Evolutionary conservation across 2,888 invertebrate species (phyloP), one percentile per base, ranked within the genome.

Genomic region (Metopia argyrocephala): DNA sequence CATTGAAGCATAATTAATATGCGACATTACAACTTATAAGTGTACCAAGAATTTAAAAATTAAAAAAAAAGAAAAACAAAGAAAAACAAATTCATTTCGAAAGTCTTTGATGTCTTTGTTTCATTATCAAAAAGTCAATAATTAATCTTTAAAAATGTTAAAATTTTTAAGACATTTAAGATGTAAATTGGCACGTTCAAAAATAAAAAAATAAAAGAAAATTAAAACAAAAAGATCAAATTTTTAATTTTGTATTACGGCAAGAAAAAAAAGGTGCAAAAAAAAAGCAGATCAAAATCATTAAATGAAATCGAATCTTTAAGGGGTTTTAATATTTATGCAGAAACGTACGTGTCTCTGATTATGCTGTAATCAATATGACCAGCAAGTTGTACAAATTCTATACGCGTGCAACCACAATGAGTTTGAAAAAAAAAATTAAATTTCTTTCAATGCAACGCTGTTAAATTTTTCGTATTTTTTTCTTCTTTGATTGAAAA

Each of bases 311-410:
- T 59, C 50, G 62, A 61, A 71, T 76, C 38, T 46, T 6, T 21
- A 27, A 48, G 38, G 54, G 28, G 46, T 5, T 25, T 6, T 9
- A 2, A 15, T n/a, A 1, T 20, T 5, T 28, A 46, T 27, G 25
- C 57, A 46, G 78, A 70, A 81, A 31, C 2, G 31, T 38, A 38
- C 81, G 81, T 81, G 81, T 78, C 78, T 62, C 56, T 74, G 65
- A 78, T 81, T 78, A 81, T 74, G 68, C 75, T 80, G 84, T 82
- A 84, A 84, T 84, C 84, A 76, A 84, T 84, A 83, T 70, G 57
- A 59, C 81, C 84, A 76, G 82, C 83, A 83, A 83, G 71, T 82
- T 84, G 79, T 82, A 82, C 75, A 79, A n/a, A 79, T 78, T 76
- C 45, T 70, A 68, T 66, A 15, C 25, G 45, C 25, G 59, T 46